A percentile compares a stretch with the other conserved stretches of the same genome.
phyloP scores from a whole-genome alignment of 2,797 vertebrate genomes.

The Halcyon chelicuti region DNA sequence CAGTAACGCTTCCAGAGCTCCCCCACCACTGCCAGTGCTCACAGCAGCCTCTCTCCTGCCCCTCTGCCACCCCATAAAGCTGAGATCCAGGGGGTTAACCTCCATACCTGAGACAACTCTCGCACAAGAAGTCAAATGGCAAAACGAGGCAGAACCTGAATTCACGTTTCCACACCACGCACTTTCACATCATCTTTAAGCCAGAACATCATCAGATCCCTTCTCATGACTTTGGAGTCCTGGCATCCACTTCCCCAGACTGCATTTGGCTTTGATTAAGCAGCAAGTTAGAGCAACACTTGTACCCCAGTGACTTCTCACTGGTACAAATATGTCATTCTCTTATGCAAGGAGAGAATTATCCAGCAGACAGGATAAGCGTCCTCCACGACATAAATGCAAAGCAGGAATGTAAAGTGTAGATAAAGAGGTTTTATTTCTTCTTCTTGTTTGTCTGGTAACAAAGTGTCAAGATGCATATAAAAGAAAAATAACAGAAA shows the following conservation, averaged over 20 bases:
- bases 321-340: background rate
- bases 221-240: background rate
- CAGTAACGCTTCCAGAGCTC: background rate
- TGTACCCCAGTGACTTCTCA: conserved; percentile 28
- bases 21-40: accelerated
- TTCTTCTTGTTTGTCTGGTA: background rate
- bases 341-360: background rate
- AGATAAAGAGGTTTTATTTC: background rate
- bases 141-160: background rate
- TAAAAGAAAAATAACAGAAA: background rate
- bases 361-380: background rate
- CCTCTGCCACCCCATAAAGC: background rate
- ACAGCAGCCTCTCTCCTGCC: background rate
- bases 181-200: background rate
- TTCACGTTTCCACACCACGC: background rate
- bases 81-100: background rate
- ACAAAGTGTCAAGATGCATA: background rate
- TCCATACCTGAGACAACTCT: background rate
- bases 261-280: conserved; percentile 14
- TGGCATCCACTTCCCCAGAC: background rate
- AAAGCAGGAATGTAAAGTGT: background rate
- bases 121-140: background rate
- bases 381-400: background rate
- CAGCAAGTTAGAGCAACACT: conserved; percentile 4
- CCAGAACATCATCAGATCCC: background rate